A percentile compares a stretch with the other conserved stretches of the same genome.
Conservation (phyloP, 2,113 vertebrate species). For the Charadrius vociferus region DNA sequence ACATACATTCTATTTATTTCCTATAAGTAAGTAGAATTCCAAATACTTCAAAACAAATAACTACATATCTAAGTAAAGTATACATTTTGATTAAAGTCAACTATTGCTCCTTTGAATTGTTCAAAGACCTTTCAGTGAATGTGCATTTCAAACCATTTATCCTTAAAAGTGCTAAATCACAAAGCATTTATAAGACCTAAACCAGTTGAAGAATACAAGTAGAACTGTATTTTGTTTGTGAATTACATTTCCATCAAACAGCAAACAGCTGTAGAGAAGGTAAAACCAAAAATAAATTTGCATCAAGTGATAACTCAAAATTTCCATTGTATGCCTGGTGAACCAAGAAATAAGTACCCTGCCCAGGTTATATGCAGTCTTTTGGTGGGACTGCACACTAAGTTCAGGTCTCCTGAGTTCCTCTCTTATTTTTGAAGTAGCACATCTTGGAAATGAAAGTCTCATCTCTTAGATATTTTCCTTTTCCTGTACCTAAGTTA, state of each 20-base stretch:
- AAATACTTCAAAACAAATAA: neutral
- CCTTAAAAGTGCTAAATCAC: neutral
- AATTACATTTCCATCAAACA: neutral
- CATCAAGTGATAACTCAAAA: neutral
- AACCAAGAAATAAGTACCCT: neutral
- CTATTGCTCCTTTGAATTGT: neutral
- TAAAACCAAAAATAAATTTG: neutral
- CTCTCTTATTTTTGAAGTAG: neutral
- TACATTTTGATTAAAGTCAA: neutral
- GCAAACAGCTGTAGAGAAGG: neutral
- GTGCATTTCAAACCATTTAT: neutral
- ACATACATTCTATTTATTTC: neutral
- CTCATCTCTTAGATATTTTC: neutral
- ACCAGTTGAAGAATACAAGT: neutral
- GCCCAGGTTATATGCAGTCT: neutral
- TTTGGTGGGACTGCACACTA: neutral
- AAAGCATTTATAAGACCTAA: neutral
- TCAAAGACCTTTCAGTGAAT: neutral
- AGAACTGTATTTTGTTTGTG: neutral
- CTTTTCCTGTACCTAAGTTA: neutral
- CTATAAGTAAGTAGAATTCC: neutral
- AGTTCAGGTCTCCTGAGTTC: neutral
- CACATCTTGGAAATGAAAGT: neutral
- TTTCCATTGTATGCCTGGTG: neutral
- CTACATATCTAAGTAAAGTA: neutral